These are phyloP conservation scores for Xiphorhynchus elegans DNA, from an alignment of 2,113 vertebrate genomes.

Conservation along the genomic window DNA sequence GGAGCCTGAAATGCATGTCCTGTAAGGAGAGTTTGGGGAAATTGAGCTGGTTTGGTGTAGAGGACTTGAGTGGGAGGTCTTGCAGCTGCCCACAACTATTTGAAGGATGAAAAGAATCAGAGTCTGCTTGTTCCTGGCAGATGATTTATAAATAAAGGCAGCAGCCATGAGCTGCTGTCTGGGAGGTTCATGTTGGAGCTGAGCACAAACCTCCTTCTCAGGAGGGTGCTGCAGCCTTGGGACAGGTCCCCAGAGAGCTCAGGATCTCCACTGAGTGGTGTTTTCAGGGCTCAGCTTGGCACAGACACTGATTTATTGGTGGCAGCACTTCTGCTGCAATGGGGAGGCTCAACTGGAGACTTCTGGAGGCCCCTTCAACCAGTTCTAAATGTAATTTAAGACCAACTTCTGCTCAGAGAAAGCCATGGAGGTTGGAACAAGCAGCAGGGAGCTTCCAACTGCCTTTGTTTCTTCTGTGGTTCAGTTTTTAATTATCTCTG, in stretches of 20 bases:
- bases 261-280: not conserved
- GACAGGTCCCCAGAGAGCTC: not conserved
- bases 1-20: not conserved
- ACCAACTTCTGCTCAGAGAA: not conserved
- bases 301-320: not conserved
- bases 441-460: not conserved
- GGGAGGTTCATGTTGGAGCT: not conserved
- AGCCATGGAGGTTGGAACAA: not conserved
- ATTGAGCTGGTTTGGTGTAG: not conserved
- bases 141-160: not conserved
- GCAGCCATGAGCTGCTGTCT: not conserved
- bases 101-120: not conserved
- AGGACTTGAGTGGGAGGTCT: not conserved
- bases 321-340: not conserved
- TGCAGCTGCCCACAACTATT: not conserved
- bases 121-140: not conserved
- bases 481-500: not conserved
- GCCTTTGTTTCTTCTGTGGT: not conserved
- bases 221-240: not conserved
- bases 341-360: not conserved
- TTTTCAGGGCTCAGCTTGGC: not conserved
- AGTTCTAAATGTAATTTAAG: not conserved
- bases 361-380: not conserved
- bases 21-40: not conserved
- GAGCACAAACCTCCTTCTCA: not conserved